Percentiles rank a stretch among this genome's conserved stretches.
These are phyloP conservation scores for Phrynosoma blainvillii DNA, from an alignment of 2,113 vertebrate species.

Conservation along the genomic window DNA sequence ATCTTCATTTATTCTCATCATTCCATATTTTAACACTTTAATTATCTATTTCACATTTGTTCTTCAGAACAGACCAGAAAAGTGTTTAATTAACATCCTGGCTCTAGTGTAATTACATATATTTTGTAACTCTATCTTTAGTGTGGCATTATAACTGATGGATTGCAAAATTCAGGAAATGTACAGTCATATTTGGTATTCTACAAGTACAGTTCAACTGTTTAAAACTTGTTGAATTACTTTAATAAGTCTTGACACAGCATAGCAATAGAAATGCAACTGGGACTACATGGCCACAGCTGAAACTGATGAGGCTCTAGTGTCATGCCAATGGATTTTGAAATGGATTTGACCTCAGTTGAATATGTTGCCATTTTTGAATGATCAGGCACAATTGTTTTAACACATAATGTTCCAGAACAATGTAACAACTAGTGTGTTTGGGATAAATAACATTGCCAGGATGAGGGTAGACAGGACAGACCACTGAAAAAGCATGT, in stretches of 20 bases:
- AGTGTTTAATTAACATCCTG: conserved; percentile 3
- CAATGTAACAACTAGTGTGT: no score
- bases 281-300: neutral
- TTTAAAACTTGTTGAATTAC: neutral
- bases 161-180: neutral
- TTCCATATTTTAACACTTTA: conserved; percentile 8
- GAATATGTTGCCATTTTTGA: neutral
- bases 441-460: no score
- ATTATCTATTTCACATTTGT: conserved; percentile 18
- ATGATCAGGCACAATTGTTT: no score
- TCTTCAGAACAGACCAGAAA: neutral
- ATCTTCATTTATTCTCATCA: conserved; percentile 10
- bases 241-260: neutral
- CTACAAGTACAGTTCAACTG: neutral
- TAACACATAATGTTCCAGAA: no score
- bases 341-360: neutral
- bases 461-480: no score
- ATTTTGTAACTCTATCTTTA: neutral
- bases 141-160: neutral
- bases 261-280: neutral
- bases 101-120: neutral
- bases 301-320: neutral
- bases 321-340: neutral
- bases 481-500: neutral
- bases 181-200: neutral